These are phyloP conservation scores for Plagodis dolabraria DNA, from an alignment of 2,888 invertebrate species.

Conservation along the genomic window DNA sequence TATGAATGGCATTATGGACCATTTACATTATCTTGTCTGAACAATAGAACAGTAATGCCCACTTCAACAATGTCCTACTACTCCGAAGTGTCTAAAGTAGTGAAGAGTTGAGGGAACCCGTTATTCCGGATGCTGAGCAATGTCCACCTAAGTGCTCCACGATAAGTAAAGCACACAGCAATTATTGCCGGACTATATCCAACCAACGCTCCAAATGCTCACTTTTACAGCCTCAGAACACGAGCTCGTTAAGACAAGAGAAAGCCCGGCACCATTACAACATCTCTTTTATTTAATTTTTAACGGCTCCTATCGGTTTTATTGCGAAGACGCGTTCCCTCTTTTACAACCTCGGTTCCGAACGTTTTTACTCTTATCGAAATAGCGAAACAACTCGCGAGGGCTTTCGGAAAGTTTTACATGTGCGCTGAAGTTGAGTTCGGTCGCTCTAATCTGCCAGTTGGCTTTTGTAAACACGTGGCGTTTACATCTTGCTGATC, in stretches of 20 bases:
- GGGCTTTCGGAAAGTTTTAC: slow-evolving; percentile 62
- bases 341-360: slow-evolving; percentile 27
- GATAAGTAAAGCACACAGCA: slow-evolving; percentile 39
- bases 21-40: slow-evolving; percentile 17
- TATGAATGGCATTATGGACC: slow-evolving; percentile 6
- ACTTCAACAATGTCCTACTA: slow-evolving; percentile 14
- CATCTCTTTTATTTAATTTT: slow-evolving; percentile 43
- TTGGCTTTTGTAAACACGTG: slow-evolving; percentile 77
- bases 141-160: slow-evolving; percentile 39
- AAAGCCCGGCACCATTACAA: slow-evolving; percentile 46
- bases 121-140: slow-evolving; percentile 22
- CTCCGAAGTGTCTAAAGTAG: slow-evolving; percentile 9
- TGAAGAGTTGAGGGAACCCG: slow-evolving; percentile 19
- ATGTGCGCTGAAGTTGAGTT: slow-evolving; percentile 62
- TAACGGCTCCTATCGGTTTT: slow-evolving; percentile 43
- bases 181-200: slow-evolving; percentile 40
- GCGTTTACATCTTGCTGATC: slow-evolving; percentile 57
- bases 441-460: slow-evolving; percentile 63
- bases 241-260: slow-evolving; percentile 49
- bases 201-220: slow-evolving; percentile 33
- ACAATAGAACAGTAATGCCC: slow-evolving; percentile 15
- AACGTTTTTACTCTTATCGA: slow-evolving; percentile 27
- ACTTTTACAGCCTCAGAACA: slow-evolving; percentile 51
- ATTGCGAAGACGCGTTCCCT: slow-evolving; percentile 36
- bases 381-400: slow-evolving; percentile 28